A percentile compares a stretch with the other conserved stretches of the same genome.
Conservation (phyloP, 2,888 invertebrate species). For the Falcaria lacertinaria region DNA sequence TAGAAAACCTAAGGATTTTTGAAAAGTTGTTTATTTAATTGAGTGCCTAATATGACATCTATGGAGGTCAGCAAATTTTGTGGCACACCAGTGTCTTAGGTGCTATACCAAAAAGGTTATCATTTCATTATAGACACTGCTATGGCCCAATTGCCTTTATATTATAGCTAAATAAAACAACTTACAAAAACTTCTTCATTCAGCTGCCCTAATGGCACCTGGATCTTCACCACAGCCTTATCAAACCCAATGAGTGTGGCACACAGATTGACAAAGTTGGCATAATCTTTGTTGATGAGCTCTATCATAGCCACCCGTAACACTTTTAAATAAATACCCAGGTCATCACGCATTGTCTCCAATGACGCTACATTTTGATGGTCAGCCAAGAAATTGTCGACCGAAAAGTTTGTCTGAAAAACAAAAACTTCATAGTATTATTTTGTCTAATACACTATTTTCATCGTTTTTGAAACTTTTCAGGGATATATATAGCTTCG, state of each 20-base stretch:
- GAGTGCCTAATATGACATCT: no score
- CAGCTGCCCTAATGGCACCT: conserved; percentile 88
- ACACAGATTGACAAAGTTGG: conserved; percentile 97
- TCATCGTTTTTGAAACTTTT: conserved; percentile 7
- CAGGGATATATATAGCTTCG: no score
- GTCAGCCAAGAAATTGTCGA: conserved; percentile 93
- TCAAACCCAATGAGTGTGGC: conserved; percentile 96
- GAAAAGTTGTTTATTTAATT: no score
- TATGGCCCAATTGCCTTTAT: no score
- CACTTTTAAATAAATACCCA: conserved; percentile 94
- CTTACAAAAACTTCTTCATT: conserved; percentile 90
- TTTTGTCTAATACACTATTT: not conserved
- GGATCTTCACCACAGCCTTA: conserved; percentile 89
- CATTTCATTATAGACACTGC: no score
- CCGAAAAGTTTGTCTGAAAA: conserved; percentile 91
- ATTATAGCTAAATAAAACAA: no score
- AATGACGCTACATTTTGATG: conserved; percentile 85
- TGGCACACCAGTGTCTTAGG: no score
- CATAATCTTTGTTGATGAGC: conserved; percentile 98
- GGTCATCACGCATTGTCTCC: conserved; percentile 93
- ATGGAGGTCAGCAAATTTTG: no score
- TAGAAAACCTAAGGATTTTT: no score
- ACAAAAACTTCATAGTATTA: conserved; percentile 4
- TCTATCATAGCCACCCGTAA: conserved; percentile 96
- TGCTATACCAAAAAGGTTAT: no score